Base-by-base conservation (phyloP, 1,140 invertebrate genomes). In the Coelopa frigida region DNA sequence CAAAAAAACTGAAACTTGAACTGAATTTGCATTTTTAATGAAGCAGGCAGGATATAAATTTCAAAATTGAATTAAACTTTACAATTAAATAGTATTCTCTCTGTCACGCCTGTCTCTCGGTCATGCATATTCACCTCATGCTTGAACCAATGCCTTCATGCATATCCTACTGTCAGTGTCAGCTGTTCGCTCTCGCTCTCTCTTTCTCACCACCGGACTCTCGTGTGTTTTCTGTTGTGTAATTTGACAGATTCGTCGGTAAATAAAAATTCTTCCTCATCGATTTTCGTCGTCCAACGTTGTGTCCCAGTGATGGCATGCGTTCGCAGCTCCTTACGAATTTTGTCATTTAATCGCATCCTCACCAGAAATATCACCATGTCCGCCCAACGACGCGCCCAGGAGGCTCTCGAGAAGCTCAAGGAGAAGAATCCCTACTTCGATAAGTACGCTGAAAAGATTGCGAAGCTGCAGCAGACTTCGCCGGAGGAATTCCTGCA, bases 391-490 rank as follows among this genome's bases (percentile, higher is more conserved):
- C 49, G 45, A 11, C 55, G 64, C 14, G 61, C 67, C n/a, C 50
- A 69, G 42, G 57, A 70, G 43, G 61, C 46, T 21, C 26, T 70
- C 3, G 66, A 70, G 7, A 52, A 69, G 43, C 44, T 70, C n/a
- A 68, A 68, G 29, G 57, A 61, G 5, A 49, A 70, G 6, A 92
- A 91, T 75, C 85, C 87, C 1, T 91, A 84, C 60, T 91, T 75
- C 58, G 79, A 82, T 15, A 92, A 90, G 65, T 92, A 92, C 71
- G 81, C 85, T 0, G 62, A 76, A 1, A 87, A 89, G 66, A 87
- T 91, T 48, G 76, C 82, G 2, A 72, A 77, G 46, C 55, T 87
- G 24, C 85, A 90, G 63, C 71, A 85, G 68, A 83, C 78, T 1
- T 80, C 79, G 32, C 84, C 87, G 1, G 81, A 84, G 49, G 82